Conservation (phyloP, 2,888 invertebrate species). For the Lordiphosa andalusiaca region DNA sequence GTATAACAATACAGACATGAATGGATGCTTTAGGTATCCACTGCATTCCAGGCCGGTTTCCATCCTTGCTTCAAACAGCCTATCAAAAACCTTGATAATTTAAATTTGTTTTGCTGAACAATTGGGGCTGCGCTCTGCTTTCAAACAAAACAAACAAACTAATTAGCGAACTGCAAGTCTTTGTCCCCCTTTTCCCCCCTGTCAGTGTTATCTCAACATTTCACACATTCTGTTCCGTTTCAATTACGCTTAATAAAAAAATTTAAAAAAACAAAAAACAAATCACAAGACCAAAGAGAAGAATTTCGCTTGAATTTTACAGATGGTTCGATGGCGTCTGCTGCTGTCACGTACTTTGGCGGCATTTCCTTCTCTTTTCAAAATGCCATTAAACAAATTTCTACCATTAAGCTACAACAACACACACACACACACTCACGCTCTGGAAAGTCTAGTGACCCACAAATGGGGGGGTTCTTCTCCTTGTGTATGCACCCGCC, state of each 20-base stretch:
- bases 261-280: slow-evolving; percentile 21
- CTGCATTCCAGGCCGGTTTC: too few species aligned
- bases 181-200: too few species aligned
- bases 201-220: slow-evolving; percentile 4
- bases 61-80: too few species aligned
- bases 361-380: slow-evolving; percentile 68
- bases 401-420: slow-evolving; percentile 20
- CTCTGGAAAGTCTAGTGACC: slow-evolving; percentile 31
- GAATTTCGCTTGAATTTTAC: slow-evolving; percentile 69
- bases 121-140: too few species aligned
- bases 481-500: slow-evolving; percentile 32
- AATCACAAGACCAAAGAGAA: slow-evolving; percentile 37
- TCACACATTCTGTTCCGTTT: slow-evolving; percentile 41
- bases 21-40: too few species aligned
- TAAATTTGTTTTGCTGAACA: too few species aligned
- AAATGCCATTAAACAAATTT: slow-evolving; percentile 52
- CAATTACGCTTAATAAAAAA: slow-evolving; percentile 15
- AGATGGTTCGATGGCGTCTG: slow-evolving; percentile 76
- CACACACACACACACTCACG: too few species aligned
- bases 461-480: slow-evolving; percentile 22
- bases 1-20: too few species aligned
- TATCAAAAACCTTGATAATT: too few species aligned
- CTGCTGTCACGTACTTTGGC: slow-evolving; percentile 73
- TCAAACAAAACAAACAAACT: too few species aligned
- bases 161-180: too few species aligned